These are phyloP conservation scores for Branchipolynoe longqiensis DNA, from an alignment of 2,888 invertebrate species.

Conservation along the genomic window DNA sequence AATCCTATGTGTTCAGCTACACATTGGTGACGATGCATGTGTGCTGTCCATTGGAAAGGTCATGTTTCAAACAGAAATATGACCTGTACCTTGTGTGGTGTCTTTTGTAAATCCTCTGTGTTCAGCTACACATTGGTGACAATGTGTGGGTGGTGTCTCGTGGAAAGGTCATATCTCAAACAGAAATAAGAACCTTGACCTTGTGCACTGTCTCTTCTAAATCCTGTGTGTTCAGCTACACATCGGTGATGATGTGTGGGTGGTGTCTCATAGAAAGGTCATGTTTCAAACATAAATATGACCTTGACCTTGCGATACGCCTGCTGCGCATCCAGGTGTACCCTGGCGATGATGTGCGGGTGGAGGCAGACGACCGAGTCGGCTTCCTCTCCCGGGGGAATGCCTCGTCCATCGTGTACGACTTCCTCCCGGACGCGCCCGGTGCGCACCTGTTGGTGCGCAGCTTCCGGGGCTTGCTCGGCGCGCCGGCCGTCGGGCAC, in stretches of 20 bases:
- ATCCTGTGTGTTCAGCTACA: neutral
- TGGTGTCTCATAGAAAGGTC: neutral
- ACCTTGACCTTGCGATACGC: neutral
- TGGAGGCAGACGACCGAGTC: conserved; percentile 28
- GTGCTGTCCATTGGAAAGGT: too few relatives aligned
- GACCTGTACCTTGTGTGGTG: too few relatives aligned
- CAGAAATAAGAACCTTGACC: too few relatives aligned
- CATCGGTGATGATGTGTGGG: neutral
- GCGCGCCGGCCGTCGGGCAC: conserved; percentile 16
- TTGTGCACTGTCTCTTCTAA: too few relatives aligned
- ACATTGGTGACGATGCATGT: too few relatives aligned
- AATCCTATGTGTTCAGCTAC: too few relatives aligned
- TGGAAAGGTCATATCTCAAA: too few relatives aligned
- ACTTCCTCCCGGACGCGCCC: conserved; percentile 18
- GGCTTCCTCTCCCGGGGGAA: conserved; percentile 49
- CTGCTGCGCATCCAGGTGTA: conserved; percentile 37
- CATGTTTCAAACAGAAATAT: too few relatives aligned
- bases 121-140: too few relatives aligned
- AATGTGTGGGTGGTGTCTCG: too few relatives aligned
- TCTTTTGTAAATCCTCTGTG: too few relatives aligned
- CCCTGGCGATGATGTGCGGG: conserved; percentile 39
- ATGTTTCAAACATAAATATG: neutral
- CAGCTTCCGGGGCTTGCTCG: conserved; percentile 35
- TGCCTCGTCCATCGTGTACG: conserved; percentile 32
- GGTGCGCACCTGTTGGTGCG: conserved; percentile 1